A percentile compares a stretch with the other conserved stretches of the same genome.
These are phyloP conservation scores for Ariolimax columbianus DNA, from an alignment of 2,888 invertebrate genomes.

Conservation along the genomic window DNA sequence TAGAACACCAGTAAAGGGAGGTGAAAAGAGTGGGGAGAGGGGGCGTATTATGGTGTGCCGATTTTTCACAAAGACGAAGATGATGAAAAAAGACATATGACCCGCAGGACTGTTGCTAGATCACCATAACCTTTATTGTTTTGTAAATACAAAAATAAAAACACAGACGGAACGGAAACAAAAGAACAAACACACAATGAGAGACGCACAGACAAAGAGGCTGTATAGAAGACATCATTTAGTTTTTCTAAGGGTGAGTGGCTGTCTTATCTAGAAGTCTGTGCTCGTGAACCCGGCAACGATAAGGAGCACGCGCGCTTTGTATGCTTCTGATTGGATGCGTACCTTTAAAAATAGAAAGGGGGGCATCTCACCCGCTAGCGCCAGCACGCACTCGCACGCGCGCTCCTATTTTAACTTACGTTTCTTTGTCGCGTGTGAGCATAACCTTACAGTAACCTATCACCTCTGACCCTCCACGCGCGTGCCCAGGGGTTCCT, in stretches of 20 bases:
- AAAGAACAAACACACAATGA: neutral
- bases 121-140: too few species aligned
- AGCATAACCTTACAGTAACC: constrained; percentile 37
- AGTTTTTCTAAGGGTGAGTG: neutral
- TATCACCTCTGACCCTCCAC: constrained; percentile 35
- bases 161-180: too few species aligned
- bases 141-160: too few species aligned
- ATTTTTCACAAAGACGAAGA: too few species aligned
- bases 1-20: too few species aligned
- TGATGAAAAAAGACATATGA: too few species aligned
- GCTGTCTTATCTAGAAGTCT: neutral
- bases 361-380: neutral
- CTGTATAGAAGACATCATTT: neutral
- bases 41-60: too few species aligned
- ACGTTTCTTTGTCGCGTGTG: constrained; percentile 35
- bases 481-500: neutral
- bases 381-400: neutral
- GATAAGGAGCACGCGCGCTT: constrained; percentile 7
- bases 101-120: too few species aligned
- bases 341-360: neutral
- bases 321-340: neutral
- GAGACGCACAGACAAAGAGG: neutral
- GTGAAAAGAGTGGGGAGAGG: too few species aligned
- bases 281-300: neutral
- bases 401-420: constrained; percentile 19